Evolutionary conservation across 1,140 invertebrate genomes (phyloP).

Genomic region (Drosophila sp.): DNA sequence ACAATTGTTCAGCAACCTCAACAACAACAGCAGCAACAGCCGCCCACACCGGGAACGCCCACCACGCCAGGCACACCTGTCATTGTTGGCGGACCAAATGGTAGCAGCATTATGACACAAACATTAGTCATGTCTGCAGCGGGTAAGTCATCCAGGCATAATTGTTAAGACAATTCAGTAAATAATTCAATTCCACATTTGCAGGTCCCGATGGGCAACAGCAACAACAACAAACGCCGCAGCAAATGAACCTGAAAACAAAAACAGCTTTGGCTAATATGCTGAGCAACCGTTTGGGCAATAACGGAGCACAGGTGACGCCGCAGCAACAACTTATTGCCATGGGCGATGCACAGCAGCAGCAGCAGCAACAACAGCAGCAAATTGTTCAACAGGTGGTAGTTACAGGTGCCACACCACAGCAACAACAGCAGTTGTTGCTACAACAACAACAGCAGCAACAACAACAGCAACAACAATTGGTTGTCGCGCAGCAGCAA

Average conservation of each 20-base stretch:
- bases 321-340: constrained; percentile 86
- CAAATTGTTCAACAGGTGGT: constrained; percentile 79
- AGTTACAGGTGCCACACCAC: constrained; percentile 57
- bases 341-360: constrained; percentile 80
- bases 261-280: constrained; percentile 98
- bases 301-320: constrained; percentile 82
- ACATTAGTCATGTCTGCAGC: constrained; percentile 86
- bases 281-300: constrained; percentile 94
- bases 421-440: constrained; percentile 60
- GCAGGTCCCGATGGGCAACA: constrained; percentile 72
- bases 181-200: not conserved
- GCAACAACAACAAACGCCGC: constrained; percentile 78
- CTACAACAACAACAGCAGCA: constrained; percentile 71
- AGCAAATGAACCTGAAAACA: constrained; percentile 92
- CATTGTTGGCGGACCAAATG: constrained; percentile 30
- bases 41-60: constrained; percentile 53
- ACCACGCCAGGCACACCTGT: constrained; percentile 54
- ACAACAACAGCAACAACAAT: constrained; percentile 64
- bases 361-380: constrained; percentile 85
- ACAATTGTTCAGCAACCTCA: constrained; percentile 86
- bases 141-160: constrained; percentile 61
- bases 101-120: constrained; percentile 76
- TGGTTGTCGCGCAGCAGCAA: constrained; percentile 67
- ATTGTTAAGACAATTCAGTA: not conserved
- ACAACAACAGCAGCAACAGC: constrained; percentile 69